Evolutionary conservation across 2,797 vertebrate species (phyloP).

Genomic region (Darevskia nairensis): DNA sequence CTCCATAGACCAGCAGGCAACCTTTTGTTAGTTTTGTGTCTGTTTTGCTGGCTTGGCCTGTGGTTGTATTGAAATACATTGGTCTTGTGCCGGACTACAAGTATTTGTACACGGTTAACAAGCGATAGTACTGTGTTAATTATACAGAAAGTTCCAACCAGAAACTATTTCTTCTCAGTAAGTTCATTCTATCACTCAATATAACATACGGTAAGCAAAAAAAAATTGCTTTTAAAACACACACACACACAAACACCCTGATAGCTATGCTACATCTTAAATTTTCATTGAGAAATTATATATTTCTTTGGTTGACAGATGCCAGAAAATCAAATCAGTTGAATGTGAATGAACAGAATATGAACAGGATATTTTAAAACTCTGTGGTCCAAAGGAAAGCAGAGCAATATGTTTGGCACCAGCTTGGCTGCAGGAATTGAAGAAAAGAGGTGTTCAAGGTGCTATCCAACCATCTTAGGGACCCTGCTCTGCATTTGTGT

Average conservation of each 20-base stretch:
- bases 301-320: background rate
- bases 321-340: background rate
- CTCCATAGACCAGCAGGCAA: slow-evolving; percentile 1
- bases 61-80: slow-evolving; percentile 45
- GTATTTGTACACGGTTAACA: slow-evolving; percentile 10
- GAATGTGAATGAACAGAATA: background rate
- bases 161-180: background rate
- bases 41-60: slow-evolving; percentile 10
- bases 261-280: background rate
- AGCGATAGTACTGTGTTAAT: slow-evolving; percentile 35
- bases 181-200: background rate
- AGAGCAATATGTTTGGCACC: too few species aligned
- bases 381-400: background rate
- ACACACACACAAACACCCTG: background rate
- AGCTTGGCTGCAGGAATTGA: too few species aligned
- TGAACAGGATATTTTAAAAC: background rate
- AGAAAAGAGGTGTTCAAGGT: too few species aligned
- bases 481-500: too few species aligned
- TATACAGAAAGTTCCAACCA: slow-evolving; percentile 22
- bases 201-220: background rate
- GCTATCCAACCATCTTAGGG: too few species aligned
- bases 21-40: slow-evolving; percentile 1
- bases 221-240: too few species aligned
- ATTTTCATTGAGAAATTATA: background rate
- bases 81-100: slow-evolving; percentile 16